Evolutionary conservation across 2,888 invertebrate genomes (phyloP), one percentile per base, ranked within the genome.

Genomic region (Subacronicta megacephala): DNA sequence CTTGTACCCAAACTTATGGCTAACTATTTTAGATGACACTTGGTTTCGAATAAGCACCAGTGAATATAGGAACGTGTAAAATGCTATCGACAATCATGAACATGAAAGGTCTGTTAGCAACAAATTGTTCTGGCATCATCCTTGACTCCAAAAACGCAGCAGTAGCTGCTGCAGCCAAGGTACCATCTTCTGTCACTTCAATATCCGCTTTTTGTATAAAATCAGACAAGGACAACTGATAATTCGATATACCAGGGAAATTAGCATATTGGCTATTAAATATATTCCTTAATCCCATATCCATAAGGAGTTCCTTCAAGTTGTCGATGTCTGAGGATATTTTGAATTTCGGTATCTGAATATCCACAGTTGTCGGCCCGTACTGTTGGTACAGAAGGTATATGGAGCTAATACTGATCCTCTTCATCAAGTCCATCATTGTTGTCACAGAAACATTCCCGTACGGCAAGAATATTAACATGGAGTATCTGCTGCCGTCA

Each of bases 381-480:
- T 88, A 80, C 15, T 80, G 78, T 0, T 81, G 75, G 29, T 95
- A 88, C 6, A 86, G 77, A 3, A 85, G 76, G 31, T 95, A 89
- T 26, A 96, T 87, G 0, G 91, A 86, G 0, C 82, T 81, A 66
- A 95, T 80, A 53, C 94, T 94, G 12, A 94, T 76, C 0, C 65
- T 76, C 10, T 88, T 86, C n/a, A 96, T 76, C 12, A 89, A 88
- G 0, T 93, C 85, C 0, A 96, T 81, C 0, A 96, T 91, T 3
- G 83, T 84, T 3, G 82, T 77, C 3, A 95, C 54, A 0, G 88
- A 77, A 13, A 89, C 86, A 18, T 91, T 92, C 26, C 84, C 80
- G 46, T 90, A 81, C 0, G 97, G 97, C 23, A 96, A 77, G 57
- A 96, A 87, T 2, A 96, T 74, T 6, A 96, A 83, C 96, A 97